Conservation (phyloP, 2,113 vertebrate species). For the Phycodurus eques region DNA sequence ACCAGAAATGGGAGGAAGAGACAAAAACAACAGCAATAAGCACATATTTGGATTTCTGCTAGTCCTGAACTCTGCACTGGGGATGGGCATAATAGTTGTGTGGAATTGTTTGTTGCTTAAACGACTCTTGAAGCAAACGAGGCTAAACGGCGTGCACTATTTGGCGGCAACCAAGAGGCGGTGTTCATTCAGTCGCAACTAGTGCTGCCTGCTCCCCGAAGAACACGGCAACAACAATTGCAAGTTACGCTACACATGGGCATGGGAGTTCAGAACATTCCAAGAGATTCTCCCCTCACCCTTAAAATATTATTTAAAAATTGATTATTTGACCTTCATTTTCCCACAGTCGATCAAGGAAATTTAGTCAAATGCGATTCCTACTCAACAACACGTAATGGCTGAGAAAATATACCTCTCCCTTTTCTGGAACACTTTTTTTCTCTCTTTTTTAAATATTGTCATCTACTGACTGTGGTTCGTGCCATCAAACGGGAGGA, state of each 20-base stretch:
- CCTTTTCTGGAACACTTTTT: conserved; percentile 37
- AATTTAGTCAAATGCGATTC: background rate
- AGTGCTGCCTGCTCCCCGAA: background rate
- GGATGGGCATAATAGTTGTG: background rate
- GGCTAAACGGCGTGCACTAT: background rate
- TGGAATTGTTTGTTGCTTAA: background rate
- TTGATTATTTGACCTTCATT: background rate
- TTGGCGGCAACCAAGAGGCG: background rate
- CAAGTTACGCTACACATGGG: background rate
- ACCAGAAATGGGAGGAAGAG: conserved; percentile 63
- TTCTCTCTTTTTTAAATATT: conserved; percentile 16
- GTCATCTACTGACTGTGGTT: conserved; percentile 27
- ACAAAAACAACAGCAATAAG: conserved; percentile 43
- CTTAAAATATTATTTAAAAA: background rate
- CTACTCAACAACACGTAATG: conserved; percentile 52
- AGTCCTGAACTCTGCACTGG: conserved; percentile 66
- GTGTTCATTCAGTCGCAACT: background rate
- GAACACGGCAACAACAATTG: background rate
- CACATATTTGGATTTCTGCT: conserved; percentile 73
- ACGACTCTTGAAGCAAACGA: background rate
- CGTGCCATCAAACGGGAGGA: conserved; percentile 35
- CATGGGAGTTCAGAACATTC: background rate
- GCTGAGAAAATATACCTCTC: conserved; percentile 58
- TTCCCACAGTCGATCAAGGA: background rate
- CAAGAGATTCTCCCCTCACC: background rate